phyloP scores from a whole-genome alignment of 2,113 vertebrate genomes.

The Callaeas wilsoni region DNA sequence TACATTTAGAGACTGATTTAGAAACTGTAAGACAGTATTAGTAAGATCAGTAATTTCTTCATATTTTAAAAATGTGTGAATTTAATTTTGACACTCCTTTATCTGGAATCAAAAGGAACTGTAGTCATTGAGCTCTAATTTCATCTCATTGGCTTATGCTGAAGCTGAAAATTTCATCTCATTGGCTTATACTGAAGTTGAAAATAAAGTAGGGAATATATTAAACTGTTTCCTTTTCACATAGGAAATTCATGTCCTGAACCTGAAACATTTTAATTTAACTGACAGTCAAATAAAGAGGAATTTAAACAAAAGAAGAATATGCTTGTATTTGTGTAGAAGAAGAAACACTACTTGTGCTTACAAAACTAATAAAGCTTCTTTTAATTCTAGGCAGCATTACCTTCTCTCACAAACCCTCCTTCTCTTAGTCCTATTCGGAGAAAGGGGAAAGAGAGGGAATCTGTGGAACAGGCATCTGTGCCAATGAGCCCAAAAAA shows the following conservation, averaged over 20 bases:
- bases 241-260: not conserved
- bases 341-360: not conserved
- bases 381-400: conserved; percentile 78
- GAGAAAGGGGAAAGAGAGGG: conserved; percentile 93
- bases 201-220: not conserved
- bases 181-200: not conserved
- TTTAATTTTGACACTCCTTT: not conserved
- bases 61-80: not conserved
- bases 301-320: not conserved
- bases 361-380: not conserved
- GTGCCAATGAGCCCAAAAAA: conserved; percentile 94
- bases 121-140: not conserved
- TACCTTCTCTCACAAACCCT: conserved; percentile 90
- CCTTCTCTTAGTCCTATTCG: conserved; percentile 95
- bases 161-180: not conserved
- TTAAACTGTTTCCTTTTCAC: not conserved
- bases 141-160: not conserved
- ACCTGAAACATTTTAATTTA: not conserved
- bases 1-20: not conserved
- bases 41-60: not conserved
- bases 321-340: not conserved
- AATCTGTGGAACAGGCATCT: conserved; percentile 74
- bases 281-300: not conserved
- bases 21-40: not conserved
- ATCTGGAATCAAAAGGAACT: not conserved